Evolutionary conservation across 2,888 invertebrate genomes (phyloP), one percentile per base, ranked within the genome.

Genomic region (Cantharis nigra): DNA sequence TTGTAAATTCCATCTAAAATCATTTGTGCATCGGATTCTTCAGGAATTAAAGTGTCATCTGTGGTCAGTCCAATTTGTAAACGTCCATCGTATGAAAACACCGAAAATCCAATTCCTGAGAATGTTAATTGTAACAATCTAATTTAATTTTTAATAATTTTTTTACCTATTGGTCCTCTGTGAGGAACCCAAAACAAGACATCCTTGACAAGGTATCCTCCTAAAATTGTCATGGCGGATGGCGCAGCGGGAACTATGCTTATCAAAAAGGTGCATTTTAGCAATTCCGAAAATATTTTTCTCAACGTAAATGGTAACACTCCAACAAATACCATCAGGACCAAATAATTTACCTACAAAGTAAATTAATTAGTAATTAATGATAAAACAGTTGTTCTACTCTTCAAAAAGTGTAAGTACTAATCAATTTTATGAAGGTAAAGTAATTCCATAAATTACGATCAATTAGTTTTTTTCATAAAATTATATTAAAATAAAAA

Each of bases 211-310:
- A 16, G 18, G 26, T 73, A 73, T 16, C 62, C 69, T 3, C 30
- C 69, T 14, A 73, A 87, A 69, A 90, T 87, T 16, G 85, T 87
- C 7, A 89, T 81, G 62, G 83, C 80, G 9, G 83, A 84, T 1
- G 91, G 91, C 2, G 91, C 91, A 0, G 89, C 91, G 0, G 89
- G 89, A 81, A 91, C 85, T 82, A 91, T 91, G 82, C 91, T 91
- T 64, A 91, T 87, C 0, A 89, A 89, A 84, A 91, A 83, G 0
- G 91, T 90, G 26, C 90, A 90, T 71, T 90, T 89, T 18, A 84
- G 86, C 80, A 90, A 90, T 62, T 87, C 84, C 16, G 91, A 83
- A n/a, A 90, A 78, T 0, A 87, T 86, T 64, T 69, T 69, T 33
- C 71, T 65, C 16, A 76, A 33, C 13, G n/a, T 20, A 9, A 18